Conservation (phyloP, 2,888 invertebrate species). For the Amphipyra berbera region DNA sequence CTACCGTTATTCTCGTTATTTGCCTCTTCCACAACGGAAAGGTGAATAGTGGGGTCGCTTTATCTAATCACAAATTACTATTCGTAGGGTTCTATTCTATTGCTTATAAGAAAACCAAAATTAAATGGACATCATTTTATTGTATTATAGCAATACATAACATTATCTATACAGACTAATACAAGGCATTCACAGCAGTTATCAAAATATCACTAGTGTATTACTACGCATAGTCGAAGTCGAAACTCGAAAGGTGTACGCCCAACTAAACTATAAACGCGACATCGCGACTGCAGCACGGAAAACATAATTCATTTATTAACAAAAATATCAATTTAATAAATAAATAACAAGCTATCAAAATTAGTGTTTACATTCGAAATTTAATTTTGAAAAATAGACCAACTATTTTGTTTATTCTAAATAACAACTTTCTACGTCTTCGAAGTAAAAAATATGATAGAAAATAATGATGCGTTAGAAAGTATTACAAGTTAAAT, state of each 20-base stretch:
- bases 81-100: no score
- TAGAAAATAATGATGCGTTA: not conserved
- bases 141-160: constrained; percentile 73
- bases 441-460: not conserved
- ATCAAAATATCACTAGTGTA: constrained; percentile 68
- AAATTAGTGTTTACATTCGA: constrained; percentile 34
- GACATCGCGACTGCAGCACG: constrained; percentile 5
- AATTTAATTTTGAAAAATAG: constrained; percentile 14
- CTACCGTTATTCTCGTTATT: no score
- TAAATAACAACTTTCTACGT: not conserved
- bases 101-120: constrained; percentile 5
- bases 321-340: constrained; percentile 39
- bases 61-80: no score
- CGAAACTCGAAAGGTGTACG: constrained; percentile 29
- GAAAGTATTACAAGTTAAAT: not conserved
- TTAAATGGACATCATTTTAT: constrained; percentile 62
- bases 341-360: constrained; percentile 56
- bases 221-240: constrained; percentile 25
- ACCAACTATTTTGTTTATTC: constrained; percentile 17
- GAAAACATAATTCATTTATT: constrained; percentile 43
- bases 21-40: no score
- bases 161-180: constrained; percentile 72
- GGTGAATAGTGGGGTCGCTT: no score
- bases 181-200: constrained; percentile 74
- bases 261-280: constrained; percentile 39